Evolutionary conservation across 2,797 vertebrate genomes (phyloP), one percentile per base, ranked within the genome.

Genomic region (Coendou prehensilis): DNA sequence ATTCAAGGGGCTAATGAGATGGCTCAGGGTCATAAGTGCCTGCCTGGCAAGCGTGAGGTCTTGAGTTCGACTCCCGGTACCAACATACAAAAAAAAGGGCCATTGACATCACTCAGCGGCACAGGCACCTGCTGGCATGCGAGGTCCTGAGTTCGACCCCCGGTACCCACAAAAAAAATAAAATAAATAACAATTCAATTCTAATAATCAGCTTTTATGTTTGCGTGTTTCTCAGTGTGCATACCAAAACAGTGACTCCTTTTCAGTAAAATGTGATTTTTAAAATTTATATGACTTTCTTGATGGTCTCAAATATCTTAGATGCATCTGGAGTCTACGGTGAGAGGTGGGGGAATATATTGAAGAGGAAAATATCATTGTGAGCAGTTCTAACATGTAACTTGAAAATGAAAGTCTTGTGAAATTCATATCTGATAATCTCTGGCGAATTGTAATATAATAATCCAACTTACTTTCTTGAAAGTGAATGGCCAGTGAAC

Each of bases 391-490:
- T 9, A 87, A n/a, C 4, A 26, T 56, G 8, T 61, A 41, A 91
- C 20, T 69, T 94, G 22, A 91, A 92, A 91, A 63, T 89, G 9
- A 89, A 81, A 86, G 89, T 82, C 22, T 91, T 33, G 57, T 9
- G 80, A 71, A 11, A 94, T 37, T 50, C 79, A 17, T 73, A 56
- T 67, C 14, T 64, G 41, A 17, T 92, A 67, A 50, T 75, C 79
- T 76, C 81, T 95, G n/a, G 41, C 10, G 20, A 47, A 54, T 8
- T 50, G 11, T 56, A 67, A 47, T 89, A 82, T 22, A 91, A n/a
- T 91, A 85, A 84, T 56, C 8, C 5, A 59, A n/a, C 67, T 79
- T 81, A 26, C 9, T 86, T 91, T 6, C 64, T 88, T 80, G n/a
- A n/a, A 78, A 96, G 45, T 4, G 33, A 33, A 23, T 33, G 79